Evolutionary conservation across 2,888 invertebrate genomes (phyloP), one percentile per base, ranked within the genome.

Genomic region (Troides aeacus): DNA sequence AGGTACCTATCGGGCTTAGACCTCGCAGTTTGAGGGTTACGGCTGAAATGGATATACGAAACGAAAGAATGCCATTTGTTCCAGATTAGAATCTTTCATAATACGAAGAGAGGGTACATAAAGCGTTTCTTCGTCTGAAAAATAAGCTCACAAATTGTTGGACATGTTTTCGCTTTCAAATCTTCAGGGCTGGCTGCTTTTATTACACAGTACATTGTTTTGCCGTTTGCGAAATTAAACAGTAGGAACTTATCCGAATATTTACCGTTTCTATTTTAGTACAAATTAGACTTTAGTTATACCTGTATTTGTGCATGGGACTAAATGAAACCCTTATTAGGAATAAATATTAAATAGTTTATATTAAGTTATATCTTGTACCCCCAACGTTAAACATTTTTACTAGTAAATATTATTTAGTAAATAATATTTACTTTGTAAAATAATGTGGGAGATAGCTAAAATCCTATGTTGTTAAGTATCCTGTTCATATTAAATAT

Each of bases 141-240:
- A 57, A 30, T 56, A 57, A 56, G 21, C 62, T 23, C 30, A 17
- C 15, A 24, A 67, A 57, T 56, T 18, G 23, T 50, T 30, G 15
- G 60, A 67, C 57, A 67, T 67, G 56, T 56, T 56, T 56, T 67
- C 42, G 56, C 56, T 62, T 57, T 67, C 56, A 66, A 67, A 56
- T 39, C 2, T 62, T 61, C 50, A 46, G 30, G 24, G 18, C 50
- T 36, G 21, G 30, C 3, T 30, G 30, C 30, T 36, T 62, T 56
- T 17, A 50, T 30, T 56, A 57, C 56, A 5, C 18, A n/a, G 1
- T 65, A 65, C 65, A 59, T 24, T 59, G 46, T 59, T 59, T 65
- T 59, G 42, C 64, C 58, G 58, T 46, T 24, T 12, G 30, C 46
- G n/a, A 24, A 65, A 65, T 65, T 65, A 59, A 24, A 59, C 57